phyloP scores from a whole-genome alignment of 2,113 vertebrate species.

The Bucco capensis region DNA sequence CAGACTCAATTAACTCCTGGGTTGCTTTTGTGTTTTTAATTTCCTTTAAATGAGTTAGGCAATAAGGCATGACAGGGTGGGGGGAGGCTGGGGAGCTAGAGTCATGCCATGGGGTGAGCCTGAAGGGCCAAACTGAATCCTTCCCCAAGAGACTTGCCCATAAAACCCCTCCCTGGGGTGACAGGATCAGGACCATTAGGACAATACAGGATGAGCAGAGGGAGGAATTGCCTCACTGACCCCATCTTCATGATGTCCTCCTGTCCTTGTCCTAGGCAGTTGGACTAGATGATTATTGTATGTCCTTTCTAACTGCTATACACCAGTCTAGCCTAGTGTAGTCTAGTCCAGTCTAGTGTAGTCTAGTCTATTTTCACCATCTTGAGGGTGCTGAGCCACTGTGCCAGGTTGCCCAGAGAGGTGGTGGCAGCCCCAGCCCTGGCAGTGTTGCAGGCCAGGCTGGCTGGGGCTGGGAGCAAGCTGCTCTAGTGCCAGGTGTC shows the following conservation, averaged over 20 bases:
- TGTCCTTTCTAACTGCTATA: neutral
- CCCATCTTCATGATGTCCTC: fast-evolving
- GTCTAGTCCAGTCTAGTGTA: neutral
- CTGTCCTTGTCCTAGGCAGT: neutral
- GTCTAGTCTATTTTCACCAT: neutral
- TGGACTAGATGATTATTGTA: neutral
- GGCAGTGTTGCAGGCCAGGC: too few relatives aligned
- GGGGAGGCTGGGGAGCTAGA: neutral
- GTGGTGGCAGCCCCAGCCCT: too few relatives aligned
- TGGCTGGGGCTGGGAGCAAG: too few relatives aligned
- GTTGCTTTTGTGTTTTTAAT: neutral
- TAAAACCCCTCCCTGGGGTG: neutral
- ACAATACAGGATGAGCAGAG: neutral
- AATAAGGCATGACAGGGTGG: neutral
- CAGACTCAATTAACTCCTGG: slow-evolving; percentile 41
- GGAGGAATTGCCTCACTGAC: neutral
- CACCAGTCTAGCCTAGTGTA: neutral
- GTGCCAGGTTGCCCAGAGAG: too few relatives aligned
- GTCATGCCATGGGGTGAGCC: neutral
- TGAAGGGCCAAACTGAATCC: neutral
- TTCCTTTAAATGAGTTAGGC: slow-evolving; percentile 26
- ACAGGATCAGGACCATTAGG: fast-evolving
- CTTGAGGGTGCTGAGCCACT: too few relatives aligned
- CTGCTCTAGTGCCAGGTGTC: too few relatives aligned
- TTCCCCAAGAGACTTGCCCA: neutral